Evolutionary conservation across 2,113 vertebrate genomes (phyloP), one percentile per base, ranked within the genome.

Genomic region (Bubalus kerabau): DNA sequence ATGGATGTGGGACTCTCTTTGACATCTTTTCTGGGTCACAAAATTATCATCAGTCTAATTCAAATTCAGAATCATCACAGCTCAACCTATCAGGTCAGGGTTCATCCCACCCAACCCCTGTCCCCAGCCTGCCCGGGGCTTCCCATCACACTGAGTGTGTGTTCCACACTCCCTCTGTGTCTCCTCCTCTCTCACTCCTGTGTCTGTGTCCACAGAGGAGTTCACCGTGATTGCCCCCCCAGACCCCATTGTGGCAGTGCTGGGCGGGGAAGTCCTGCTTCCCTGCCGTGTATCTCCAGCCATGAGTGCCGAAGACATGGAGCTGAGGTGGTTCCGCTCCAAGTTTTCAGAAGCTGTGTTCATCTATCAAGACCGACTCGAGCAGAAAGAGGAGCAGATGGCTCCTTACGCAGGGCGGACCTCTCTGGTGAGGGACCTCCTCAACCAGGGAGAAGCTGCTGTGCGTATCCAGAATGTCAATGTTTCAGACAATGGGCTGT

Each of bases 131-230:
- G 6, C 50, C 13, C 1, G 12, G 19, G 6, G 2, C 30, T 28
- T 32, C 2, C 24, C 3, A 2, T 7, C 3, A 6, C 1, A 9
- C 13, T 1, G 24, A 23, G 46, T 2, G 14, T 26, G 23, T 32
- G 78, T 67, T 86, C 28, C 40, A 26, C 2, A 11, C 23, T 15
- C 0, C 0, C 1, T 15, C 57, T 36, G 3, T 40, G 10, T 48
- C 23, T 54, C 10, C 2, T 17, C 3, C 46, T 59, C 81, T 48
- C 56, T 91, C 32, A 26, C 17, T 60, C 19, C 54, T 23, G 0
- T 23, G 32, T 96, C 78, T 96, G 52, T 67, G 90, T 88, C 86
- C 43, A 60, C 95, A 97, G 97, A 62, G 12, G 36, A 78, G 23
- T 97, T 97, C 50, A 1, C 0, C 0, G 93, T 98, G 87, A 2